phyloP scores from a whole-genome alignment of 2,113 vertebrate species.

The Vulpes lagopus region DNA sequence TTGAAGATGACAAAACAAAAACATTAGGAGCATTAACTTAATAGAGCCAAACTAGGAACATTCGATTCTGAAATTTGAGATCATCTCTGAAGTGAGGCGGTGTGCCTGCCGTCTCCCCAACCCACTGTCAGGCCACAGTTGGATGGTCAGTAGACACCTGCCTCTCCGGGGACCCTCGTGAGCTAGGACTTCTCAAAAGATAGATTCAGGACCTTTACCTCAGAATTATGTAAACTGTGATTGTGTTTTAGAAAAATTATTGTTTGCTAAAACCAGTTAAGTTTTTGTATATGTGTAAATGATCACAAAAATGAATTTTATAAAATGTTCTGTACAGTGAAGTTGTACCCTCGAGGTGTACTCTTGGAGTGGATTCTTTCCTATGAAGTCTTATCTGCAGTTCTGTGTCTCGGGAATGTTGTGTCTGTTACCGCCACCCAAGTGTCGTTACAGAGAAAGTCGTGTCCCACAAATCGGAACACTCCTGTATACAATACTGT shows the following conservation, averaged over 20 bases:
- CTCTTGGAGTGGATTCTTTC: conserved; percentile 30
- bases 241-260: conserved; percentile 73
- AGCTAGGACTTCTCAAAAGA: conserved; percentile 43
- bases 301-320: conserved; percentile 65
- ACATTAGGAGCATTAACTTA: background rate
- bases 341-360: background rate
- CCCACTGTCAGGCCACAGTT: background rate
- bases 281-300: conserved; percentile 80
- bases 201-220: conserved; percentile 79
- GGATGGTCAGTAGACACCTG: background rate
- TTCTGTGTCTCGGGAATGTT: conserved; percentile 3
- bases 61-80: background rate
- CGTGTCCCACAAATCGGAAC: background rate
- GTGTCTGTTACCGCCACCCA: conserved; percentile 34
- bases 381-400: conserved; percentile 44
- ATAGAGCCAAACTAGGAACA: background rate
- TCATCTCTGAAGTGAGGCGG: background rate
- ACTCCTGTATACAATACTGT: background rate
- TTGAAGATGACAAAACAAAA: background rate
- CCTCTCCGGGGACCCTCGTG: background rate
- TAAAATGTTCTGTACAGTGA: conserved; percentile 67
- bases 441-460: background rate
- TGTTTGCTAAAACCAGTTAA: conserved; percentile 64
- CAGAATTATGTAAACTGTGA: conserved; percentile 83
- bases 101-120: background rate